phyloP scores from a whole-genome alignment of 2,113 vertebrate species.

The Pandion haliaetus region DNA sequence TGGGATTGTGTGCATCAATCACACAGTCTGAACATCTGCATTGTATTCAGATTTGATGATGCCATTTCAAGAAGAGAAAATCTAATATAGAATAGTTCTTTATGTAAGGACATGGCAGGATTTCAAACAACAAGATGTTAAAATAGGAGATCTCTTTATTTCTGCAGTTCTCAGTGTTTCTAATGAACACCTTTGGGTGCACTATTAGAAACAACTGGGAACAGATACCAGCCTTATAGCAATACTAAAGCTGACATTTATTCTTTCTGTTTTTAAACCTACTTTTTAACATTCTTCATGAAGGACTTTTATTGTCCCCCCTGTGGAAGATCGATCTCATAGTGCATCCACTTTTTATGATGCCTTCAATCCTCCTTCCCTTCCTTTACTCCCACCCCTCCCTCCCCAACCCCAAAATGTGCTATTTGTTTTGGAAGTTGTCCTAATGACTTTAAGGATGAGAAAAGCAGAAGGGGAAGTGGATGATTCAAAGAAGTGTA shows the following conservation, averaged over 20 bases:
- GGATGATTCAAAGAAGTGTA: neutral
- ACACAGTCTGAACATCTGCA: neutral
- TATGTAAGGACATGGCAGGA: neutral
- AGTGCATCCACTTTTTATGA: neutral
- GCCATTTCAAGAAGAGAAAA: neutral
- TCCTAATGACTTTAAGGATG: neutral
- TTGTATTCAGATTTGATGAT: neutral
- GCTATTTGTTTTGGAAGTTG: neutral
- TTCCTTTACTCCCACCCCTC: neutral
- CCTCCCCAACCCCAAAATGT: neutral
- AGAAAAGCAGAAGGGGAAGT: neutral
- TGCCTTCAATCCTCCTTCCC: neutral
- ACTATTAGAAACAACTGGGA: neutral
- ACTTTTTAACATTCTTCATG: neutral
- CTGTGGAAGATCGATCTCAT: too few relatives aligned
- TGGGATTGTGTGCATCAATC: neutral
- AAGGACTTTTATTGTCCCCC: neutral
- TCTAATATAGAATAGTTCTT: neutral
- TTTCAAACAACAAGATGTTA: neutral
- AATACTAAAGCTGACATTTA: neutral
- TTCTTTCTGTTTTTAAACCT: neutral
- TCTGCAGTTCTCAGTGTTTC: neutral
- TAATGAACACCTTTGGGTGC: neutral
- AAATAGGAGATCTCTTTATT: neutral
- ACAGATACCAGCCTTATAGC: neutral